Percentiles rank a stretch among this genome's conserved stretches.
These are phyloP conservation scores for Callithrix jacchus DNA, from an alignment of 2,113 vertebrate species.

Conservation along the genomic window DNA sequence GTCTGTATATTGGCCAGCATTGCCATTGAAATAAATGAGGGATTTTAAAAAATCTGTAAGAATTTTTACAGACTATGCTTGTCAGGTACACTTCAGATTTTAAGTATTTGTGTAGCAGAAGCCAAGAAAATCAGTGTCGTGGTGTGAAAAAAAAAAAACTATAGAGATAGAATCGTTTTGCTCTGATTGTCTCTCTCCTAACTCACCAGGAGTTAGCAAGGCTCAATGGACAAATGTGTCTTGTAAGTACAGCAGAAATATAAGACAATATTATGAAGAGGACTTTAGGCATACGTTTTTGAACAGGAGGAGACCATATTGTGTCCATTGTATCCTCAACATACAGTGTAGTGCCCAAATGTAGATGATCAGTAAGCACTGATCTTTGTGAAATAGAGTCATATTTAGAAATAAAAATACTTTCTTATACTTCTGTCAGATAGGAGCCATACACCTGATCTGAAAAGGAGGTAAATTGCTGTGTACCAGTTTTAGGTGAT, in stretches of 20 bases:
- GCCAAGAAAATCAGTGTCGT: neutral
- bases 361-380: neutral
- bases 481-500: neutral
- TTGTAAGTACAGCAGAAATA: neutral
- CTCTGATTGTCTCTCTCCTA: neutral
- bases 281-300: conserved; percentile 16
- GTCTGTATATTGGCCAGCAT: conserved; percentile 20
- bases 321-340: neutral
- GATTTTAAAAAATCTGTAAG: neutral
- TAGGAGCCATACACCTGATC: conserved; percentile 7
- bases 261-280: neutral
- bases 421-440: neutral
- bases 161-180: neutral
- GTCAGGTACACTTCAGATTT: conserved; percentile 8
- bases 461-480: conserved; percentile 43
- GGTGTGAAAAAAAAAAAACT: neutral
- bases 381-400: conserved; percentile 20
- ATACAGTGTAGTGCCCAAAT: neutral
- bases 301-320: neutral
- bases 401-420: conserved; percentile 40
- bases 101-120: conserved; percentile 35
- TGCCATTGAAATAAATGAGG: conserved; percentile 44
- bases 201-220: neutral
- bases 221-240: neutral
- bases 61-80: neutral